A percentile compares a stretch with the other conserved stretches of the same genome.
Conservation (phyloP, 2,113 vertebrate species). For the Hepsetus odoe region DNA sequence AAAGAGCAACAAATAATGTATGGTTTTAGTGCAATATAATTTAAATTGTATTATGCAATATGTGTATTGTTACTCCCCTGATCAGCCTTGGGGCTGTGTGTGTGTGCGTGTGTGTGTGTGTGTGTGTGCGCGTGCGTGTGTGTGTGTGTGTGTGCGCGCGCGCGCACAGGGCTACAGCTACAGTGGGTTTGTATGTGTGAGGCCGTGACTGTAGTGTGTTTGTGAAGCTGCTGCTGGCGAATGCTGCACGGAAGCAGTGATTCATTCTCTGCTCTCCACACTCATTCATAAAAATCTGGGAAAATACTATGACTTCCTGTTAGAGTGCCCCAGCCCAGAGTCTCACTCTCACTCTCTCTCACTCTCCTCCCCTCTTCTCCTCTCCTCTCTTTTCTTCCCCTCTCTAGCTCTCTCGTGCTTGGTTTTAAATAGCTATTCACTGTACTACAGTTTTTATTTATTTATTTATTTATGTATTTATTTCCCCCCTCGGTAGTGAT, state of each 20-base stretch:
- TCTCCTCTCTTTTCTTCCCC: not conserved
- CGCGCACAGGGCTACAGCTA: too few species aligned
- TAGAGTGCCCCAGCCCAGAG: constrained; percentile 30
- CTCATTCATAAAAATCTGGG: constrained; percentile 74
- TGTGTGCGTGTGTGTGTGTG: too few species aligned
- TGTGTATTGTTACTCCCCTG: not conserved
- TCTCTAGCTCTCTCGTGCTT: not conserved
- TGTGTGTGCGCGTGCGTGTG: too few species aligned
- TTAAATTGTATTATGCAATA: too few species aligned
- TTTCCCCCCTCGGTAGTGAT: too few species aligned
- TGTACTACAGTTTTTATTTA: too few species aligned
- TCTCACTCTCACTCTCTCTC: not conserved
- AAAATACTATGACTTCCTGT: constrained; percentile 72
- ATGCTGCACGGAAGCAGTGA: constrained; percentile 65
- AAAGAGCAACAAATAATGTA: not conserved
- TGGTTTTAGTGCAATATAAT: too few species aligned
- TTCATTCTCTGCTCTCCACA: constrained; percentile 69
- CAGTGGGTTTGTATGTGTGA: too few species aligned
- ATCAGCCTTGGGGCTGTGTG: constrained; percentile 33
- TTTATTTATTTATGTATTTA: too few species aligned
- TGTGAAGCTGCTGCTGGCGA: constrained; percentile 66
- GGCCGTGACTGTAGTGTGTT: constrained; percentile 29
- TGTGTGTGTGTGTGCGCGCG: too few species aligned
- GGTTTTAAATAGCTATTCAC: too few species aligned
- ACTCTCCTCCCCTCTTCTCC: not conserved